Evolutionary conservation across 2,797 vertebrate genomes (phyloP), one percentile per base, ranked within the genome.

Genomic region (Arctocebus calabarensis): DNA sequence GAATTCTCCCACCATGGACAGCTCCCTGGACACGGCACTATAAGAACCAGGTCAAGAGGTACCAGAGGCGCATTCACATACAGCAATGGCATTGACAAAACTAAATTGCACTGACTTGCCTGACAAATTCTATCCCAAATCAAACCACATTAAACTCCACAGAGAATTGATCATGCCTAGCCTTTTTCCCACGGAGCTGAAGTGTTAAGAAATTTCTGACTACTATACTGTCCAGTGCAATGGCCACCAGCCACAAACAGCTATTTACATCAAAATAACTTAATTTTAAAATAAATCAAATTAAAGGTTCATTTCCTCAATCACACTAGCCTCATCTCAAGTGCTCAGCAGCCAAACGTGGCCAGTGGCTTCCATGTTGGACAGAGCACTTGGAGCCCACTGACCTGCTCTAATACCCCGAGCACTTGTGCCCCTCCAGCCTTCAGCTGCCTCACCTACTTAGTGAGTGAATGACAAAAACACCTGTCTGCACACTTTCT

Each of bases 131-230:
- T 32, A 20, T 13, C 9, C 68, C 34, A 29, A 70, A 52, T 0
- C 12, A 59, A 70, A 20, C 66, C 48, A 37, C 52, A 10, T 25
- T 3, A 3, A 25, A n/a, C 71, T 34, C 32, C 83, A 8, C 0
- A 4, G 0, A 23, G 27, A 52, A 64, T 0, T 0, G 29, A 34
- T 61, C 37, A 1, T 0, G 2, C 2, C 45, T 22, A 4, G 7
- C 32, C 9, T n/a, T 59, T 25, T 37, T 25, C 48, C 37, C n/a
- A 2, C 0, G 4, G 40, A n/a, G 43, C 1, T 4, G 27, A 43
- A 59, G 16, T 14, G 29, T 75, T 23, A 34, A 62, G 61, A 68
- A 70, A 83, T 43, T 32, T 48, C 74, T 48, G 7, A 40, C 19
- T 17, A 19, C 14, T 23, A 0, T 2, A 40, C 27, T 19, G n/a